Conservation (phyloP, 2,113 vertebrate genomes). For the Proterorhinus semilunaris region DNA sequence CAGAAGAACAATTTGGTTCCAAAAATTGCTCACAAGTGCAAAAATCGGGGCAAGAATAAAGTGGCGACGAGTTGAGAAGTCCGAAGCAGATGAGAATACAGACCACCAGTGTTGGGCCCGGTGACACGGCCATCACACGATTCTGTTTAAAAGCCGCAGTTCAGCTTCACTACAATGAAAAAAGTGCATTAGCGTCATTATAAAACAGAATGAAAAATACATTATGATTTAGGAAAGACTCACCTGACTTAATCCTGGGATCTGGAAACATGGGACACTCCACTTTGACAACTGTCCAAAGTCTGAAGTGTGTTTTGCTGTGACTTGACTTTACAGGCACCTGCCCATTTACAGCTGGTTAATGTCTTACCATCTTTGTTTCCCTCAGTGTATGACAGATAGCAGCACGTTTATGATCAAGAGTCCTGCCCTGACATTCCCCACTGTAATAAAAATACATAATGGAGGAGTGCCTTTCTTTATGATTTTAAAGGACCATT, state of each 20-base stretch:
- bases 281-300: conserved; percentile 65
- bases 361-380: conserved; percentile 69
- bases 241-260: conserved; percentile 48
- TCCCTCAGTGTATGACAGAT: conserved; percentile 16
- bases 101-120: conserved; percentile 34
- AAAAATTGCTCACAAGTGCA: conserved; percentile 59
- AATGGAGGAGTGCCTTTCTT: conserved; percentile 5
- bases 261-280: conserved; percentile 15
- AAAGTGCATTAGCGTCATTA: too few species aligned
- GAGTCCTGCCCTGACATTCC: conserved; percentile 41
- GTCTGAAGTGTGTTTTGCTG: conserved; percentile 61
- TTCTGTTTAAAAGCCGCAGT: not conserved
- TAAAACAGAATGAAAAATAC: not conserved
- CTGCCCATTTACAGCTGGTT: conserved; percentile 70
- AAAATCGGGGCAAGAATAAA: conserved; percentile 51
- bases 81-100: conserved; percentile 52
- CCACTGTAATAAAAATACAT: conserved; percentile 34
- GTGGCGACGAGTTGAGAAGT: conserved; percentile 32
- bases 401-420: conserved; percentile 31
- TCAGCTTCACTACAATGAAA: not conserved
- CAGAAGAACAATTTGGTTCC: conserved; percentile 72
- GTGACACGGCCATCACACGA: conserved; percentile 58
- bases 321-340: conserved; percentile 26
- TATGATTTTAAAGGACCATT: conserved; percentile 33
- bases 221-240: conserved; percentile 14